Evolutionary conservation across 64 coral and sea anemone species (phyloP).

Genomic region (Catalaphyllia jardinei): DNA sequence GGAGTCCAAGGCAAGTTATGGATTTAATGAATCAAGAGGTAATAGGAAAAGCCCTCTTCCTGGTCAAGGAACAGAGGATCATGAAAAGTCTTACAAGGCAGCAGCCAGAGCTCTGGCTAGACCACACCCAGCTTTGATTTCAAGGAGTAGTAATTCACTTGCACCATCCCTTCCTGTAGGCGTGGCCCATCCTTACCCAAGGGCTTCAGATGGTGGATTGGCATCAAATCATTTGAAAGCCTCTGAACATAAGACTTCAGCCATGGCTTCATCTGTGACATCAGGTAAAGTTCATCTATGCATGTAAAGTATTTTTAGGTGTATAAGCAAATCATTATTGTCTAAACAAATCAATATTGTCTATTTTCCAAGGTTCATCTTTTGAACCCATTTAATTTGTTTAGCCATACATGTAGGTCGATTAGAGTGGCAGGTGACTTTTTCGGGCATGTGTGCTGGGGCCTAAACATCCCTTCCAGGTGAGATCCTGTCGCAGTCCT

Average conservation of each 20-base stretch:
- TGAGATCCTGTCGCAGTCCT: too few species aligned
- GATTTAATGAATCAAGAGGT: neutral
- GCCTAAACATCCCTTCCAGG: too few species aligned
- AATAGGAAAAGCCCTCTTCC: neutral
- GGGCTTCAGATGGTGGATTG: slow-evolving; percentile 22
- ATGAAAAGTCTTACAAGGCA: slow-evolving; percentile 51
- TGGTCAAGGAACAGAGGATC: slow-evolving; percentile 25
- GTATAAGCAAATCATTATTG: too few species aligned
- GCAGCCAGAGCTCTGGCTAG: slow-evolving; percentile 64
- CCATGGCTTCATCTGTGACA: slow-evolving; percentile 32
- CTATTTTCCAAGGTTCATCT: too few species aligned
- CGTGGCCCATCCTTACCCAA: slow-evolving; percentile 82
- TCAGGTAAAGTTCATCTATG: slow-evolving; percentile 49
- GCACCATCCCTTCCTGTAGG: slow-evolving; percentile 76
- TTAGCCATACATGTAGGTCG: too few species aligned
- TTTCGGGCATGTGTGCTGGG: too few species aligned
- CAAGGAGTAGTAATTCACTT: slow-evolving; percentile 54
- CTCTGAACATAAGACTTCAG: slow-evolving; percentile 30
- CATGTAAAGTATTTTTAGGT: neutral
- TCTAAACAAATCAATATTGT: too few species aligned
- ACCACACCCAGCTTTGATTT: slow-evolving; percentile 64
- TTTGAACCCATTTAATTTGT: too few species aligned
- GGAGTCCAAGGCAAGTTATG: neutral
- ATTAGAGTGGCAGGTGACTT: too few species aligned
- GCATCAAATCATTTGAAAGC: slow-evolving; percentile 9